phyloP scores from a whole-genome alignment of 1,140 invertebrate genomes.

The Brachionus manjavacas region DNA sequence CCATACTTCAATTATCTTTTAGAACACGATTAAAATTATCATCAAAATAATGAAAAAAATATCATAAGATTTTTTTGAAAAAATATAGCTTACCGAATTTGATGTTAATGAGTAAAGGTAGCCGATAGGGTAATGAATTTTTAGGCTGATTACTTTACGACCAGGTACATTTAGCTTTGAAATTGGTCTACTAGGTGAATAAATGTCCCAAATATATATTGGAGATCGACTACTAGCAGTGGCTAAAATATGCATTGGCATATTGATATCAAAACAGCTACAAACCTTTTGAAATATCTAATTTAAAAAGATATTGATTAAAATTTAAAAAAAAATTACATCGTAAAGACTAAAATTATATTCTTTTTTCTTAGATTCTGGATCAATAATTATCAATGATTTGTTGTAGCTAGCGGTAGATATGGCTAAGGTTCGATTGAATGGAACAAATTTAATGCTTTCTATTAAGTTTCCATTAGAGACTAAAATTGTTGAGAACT shows the following conservation, averaged over 20 bases:
- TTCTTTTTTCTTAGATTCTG: conserved; percentile 50
- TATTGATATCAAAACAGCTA: conserved; percentile 55
- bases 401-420: conserved; percentile 49
- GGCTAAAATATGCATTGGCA: conserved; percentile 52
- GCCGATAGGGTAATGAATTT: neutral
- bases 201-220: conserved; percentile 71
- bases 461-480: conserved; percentile 51
- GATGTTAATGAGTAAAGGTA: neutral
- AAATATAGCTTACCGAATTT: neutral
- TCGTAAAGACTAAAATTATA: conserved; percentile 55
- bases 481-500: conserved; percentile 45
- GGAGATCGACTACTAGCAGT: conserved; percentile 69
- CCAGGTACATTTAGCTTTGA: neutral
- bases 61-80: neutral
- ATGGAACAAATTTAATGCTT: conserved; percentile 52
- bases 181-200: conserved; percentile 48
- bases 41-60: neutral
- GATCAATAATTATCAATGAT: conserved; percentile 52
- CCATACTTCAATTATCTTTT: conserved; percentile 56
- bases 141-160: neutral
- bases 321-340: conserved; percentile 45
- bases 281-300: conserved; percentile 47
- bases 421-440: conserved; percentile 52
- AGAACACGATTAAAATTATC: neutral
- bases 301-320: neutral